Conservation (phyloP, 2,888 invertebrate genomes). For the Rosalia funebris region DNA sequence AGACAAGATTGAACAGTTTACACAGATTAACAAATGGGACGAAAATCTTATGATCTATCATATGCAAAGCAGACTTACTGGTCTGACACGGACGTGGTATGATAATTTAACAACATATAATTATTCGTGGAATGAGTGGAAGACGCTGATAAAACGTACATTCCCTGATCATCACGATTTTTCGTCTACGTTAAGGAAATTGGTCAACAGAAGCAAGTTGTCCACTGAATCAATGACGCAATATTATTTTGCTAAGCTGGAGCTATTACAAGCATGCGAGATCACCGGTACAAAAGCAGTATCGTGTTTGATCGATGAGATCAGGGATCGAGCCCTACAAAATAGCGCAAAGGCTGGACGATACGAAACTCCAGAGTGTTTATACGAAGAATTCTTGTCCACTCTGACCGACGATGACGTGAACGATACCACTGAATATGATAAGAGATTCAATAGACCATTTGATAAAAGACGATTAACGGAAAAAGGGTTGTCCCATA, state of each 20-base stretch:
- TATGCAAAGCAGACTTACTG: conserved; percentile 37
- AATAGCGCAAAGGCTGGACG: background rate
- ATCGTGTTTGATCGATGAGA: background rate
- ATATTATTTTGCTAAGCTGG: conserved; percentile 28
- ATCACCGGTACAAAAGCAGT: background rate
- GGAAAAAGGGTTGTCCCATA: background rate
- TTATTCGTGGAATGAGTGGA: conserved; percentile 38
- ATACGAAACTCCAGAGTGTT: background rate
- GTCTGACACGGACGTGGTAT: conserved; percentile 40
- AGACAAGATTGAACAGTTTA: conserved; percentile 32
- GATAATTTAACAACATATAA: conserved; percentile 36
- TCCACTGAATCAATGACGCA: background rate
- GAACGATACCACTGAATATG: background rate
- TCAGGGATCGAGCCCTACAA: background rate
- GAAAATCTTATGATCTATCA: conserved; percentile 27
- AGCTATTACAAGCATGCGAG: conserved; percentile 3
- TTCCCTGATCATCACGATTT: conserved; percentile 30
- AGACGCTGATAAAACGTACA: conserved; percentile 5
- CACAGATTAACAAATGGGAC: conserved; percentile 33
- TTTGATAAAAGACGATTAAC: background rate
- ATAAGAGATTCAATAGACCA: background rate
- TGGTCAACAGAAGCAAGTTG: conserved; percentile 25
- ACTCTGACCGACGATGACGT: background rate
- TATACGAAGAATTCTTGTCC: background rate
- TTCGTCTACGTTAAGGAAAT: conserved; percentile 21